A percentile compares a stretch with the other conserved stretches of the same genome.
phyloP scores from a whole-genome alignment of 2,113 vertebrate species.

The Taurulus bubalis region DNA sequence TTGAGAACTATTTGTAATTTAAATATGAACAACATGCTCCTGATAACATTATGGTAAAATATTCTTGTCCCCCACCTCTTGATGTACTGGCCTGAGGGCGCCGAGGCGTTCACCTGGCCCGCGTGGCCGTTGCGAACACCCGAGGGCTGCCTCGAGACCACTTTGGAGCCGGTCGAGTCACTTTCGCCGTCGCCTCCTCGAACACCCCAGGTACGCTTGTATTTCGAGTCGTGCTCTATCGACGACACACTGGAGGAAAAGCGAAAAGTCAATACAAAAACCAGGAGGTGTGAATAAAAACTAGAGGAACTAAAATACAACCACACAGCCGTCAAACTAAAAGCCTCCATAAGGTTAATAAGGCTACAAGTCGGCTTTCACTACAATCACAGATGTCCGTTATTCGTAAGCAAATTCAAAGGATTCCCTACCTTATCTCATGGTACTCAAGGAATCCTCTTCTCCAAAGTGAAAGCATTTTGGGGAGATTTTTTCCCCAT shows the following conservation, averaged over 20 bases:
- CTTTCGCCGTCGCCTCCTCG: slow-evolving; percentile 69
- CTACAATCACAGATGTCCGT: not conserved
- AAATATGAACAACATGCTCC: not conserved
- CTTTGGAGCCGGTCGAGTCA: slow-evolving; percentile 34
- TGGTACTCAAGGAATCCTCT: slow-evolving; percentile 71
- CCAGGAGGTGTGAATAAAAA: not conserved
- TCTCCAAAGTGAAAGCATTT: slow-evolving; percentile 73
- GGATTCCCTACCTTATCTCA: slow-evolving; percentile 67
- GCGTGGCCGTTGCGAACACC: slow-evolving; percentile 78
- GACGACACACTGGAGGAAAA: slow-evolving; percentile 84
- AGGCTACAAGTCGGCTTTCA: not conserved
- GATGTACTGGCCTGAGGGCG: slow-evolving; percentile 84
- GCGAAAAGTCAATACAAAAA: not conserved
- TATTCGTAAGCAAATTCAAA: not conserved
- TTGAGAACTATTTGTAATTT: not conserved
- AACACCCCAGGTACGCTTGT: slow-evolving; percentile 91
- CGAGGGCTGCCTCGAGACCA: slow-evolving; percentile 89
- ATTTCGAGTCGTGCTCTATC: slow-evolving; percentile 89
- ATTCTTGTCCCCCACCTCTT: slow-evolving; percentile 82
- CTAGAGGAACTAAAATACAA: not conserved
- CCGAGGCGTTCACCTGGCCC: slow-evolving; percentile 63
- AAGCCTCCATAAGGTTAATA: not conserved
- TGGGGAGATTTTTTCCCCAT: slow-evolving; percentile 49
- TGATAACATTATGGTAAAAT: not conserved
- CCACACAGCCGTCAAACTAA: not conserved